A percentile compares a stretch with the other conserved stretches of the same genome.
Conservation (phyloP, 1,140 invertebrate genomes). For the Venustaconcha ellipsiformis region DNA sequence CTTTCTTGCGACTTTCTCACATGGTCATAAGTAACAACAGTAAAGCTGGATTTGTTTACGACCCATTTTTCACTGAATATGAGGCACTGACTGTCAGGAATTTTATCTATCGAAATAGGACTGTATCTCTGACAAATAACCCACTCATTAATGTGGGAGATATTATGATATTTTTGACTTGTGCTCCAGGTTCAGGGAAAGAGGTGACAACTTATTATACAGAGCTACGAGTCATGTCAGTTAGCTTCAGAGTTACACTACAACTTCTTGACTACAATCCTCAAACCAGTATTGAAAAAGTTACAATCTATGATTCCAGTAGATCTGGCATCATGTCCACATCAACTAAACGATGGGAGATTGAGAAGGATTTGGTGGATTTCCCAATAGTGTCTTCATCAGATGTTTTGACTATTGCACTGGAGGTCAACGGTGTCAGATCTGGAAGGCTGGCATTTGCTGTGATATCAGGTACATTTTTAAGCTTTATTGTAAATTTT, state of each 20-base stretch:
- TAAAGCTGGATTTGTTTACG: conserved; percentile 90
- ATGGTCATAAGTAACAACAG: conserved; percentile 76
- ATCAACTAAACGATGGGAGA: conserved; percentile 49
- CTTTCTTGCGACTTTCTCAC: conserved; percentile 51
- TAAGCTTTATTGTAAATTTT: not conserved
- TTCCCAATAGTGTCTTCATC: conserved; percentile 60
- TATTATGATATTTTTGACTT: conserved; percentile 42
- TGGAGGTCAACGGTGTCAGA: conserved; percentile 47
- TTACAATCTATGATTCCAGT: conserved; percentile 56
- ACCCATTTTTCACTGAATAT: conserved; percentile 84
- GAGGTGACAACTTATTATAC: conserved; percentile 43
- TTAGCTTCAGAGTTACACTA: conserved; percentile 35
- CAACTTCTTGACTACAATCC: conserved; percentile 67
- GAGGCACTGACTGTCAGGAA: conserved; percentile 60
- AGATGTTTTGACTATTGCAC: conserved; percentile 51
- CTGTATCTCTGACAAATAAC: conserved; percentile 21
- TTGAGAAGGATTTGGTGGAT: conserved; percentile 65
- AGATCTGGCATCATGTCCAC: conserved; percentile 6
- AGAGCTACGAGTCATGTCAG: conserved; percentile 29
- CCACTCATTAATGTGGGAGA: conserved; percentile 27
- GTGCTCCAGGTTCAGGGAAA: conserved; percentile 23
- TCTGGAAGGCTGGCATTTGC: conserved; percentile 65
- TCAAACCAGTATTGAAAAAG: conserved; percentile 55
- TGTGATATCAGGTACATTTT: conserved; percentile 55
- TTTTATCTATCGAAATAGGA: conserved; percentile 49